These are phyloP conservation scores for Troglohyphantes excavatus DNA, from an alignment of 2,888 invertebrate genomes.

Conservation along the genomic window DNA sequence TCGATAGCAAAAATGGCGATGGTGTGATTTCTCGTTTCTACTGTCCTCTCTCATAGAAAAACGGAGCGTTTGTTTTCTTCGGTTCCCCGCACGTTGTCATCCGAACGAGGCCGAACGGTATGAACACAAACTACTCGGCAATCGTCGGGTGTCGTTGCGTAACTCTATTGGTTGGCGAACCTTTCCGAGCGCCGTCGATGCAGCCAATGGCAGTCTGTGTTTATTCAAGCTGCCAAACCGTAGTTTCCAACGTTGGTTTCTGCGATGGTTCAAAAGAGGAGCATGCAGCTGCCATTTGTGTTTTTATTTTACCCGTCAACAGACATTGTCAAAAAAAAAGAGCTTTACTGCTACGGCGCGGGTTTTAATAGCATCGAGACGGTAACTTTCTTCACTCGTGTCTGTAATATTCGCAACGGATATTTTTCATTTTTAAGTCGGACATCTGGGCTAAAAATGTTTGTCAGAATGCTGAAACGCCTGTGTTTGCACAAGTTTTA, in stretches of 20 bases:
- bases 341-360: slow-evolving; percentile 1
- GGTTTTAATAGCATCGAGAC: background rate
- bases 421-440: background rate
- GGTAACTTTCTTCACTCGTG: background rate
- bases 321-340: slow-evolving; percentile 1
- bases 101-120: slow-evolving; percentile 61
- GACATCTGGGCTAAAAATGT: no score
- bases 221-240: slow-evolving; percentile 77
- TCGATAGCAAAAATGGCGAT: slow-evolving; percentile 75
- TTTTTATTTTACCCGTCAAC: slow-evolving; percentile 1
- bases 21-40: slow-evolving; percentile 55
- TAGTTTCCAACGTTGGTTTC: slow-evolving; percentile 75
- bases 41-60: slow-evolving; percentile 47
- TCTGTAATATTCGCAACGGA: background rate
- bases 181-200: slow-evolving; percentile 37
- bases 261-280: slow-evolving; percentile 61
- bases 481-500: no score
- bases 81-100: slow-evolving; percentile 75
- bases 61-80: slow-evolving; percentile 78
- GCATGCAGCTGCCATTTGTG: slow-evolving; percentile 29
- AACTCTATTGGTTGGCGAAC: slow-evolving; percentile 59
- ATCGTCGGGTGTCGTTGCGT: slow-evolving; percentile 2
- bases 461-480: no score
- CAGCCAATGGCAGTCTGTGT: slow-evolving; percentile 69
- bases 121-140: slow-evolving; percentile 64